Percentiles rank a stretch among this genome's conserved stretches.
These are phyloP conservation scores for Emydura subglobosa DNA, from an alignment of 2,113 vertebrate species.

Conservation along the genomic window DNA sequence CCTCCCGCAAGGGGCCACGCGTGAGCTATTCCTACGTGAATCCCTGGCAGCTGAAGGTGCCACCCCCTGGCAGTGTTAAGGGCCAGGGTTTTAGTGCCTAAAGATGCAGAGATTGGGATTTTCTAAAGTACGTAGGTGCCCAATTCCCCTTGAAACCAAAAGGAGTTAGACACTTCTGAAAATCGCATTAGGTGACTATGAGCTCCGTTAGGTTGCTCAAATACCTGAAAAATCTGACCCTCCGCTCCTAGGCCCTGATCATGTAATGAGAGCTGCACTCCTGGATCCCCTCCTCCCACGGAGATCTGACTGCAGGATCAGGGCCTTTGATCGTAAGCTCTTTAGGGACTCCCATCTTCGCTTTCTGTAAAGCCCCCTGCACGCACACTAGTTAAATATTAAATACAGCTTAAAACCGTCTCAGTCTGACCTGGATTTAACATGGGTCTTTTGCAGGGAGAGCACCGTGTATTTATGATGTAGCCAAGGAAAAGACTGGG, in stretches of 20 bases:
- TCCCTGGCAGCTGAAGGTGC: neutral
- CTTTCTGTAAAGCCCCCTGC: neutral
- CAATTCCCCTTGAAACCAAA: neutral
- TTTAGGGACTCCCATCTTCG: neutral
- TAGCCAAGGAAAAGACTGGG: slow-evolving; percentile 57
- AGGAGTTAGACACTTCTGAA: neutral
- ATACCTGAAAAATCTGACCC: neutral
- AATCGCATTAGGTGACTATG: neutral
- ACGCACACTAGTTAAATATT: neutral
- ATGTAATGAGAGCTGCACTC: neutral
- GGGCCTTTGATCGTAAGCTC: neutral
- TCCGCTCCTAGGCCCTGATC: neutral
- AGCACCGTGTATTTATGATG: slow-evolving; percentile 44
- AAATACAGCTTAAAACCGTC: neutral
- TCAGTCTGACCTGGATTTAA: neutral
- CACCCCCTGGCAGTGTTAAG: accelerated
- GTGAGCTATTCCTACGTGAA: accelerated
- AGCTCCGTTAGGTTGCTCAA: neutral
- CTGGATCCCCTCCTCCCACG: neutral
- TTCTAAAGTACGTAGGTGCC: accelerated
- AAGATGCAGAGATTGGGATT: neutral
- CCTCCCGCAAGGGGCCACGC: neutral
- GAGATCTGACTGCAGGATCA: neutral
- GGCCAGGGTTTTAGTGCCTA: neutral
- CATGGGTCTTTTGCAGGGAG: neutral